Percentiles rank a stretch among this genome's conserved stretches.
Evolutionary conservation across 2,113 vertebrate genomes (phyloP).

Genomic region (Tachysurus vachellii): DNA sequence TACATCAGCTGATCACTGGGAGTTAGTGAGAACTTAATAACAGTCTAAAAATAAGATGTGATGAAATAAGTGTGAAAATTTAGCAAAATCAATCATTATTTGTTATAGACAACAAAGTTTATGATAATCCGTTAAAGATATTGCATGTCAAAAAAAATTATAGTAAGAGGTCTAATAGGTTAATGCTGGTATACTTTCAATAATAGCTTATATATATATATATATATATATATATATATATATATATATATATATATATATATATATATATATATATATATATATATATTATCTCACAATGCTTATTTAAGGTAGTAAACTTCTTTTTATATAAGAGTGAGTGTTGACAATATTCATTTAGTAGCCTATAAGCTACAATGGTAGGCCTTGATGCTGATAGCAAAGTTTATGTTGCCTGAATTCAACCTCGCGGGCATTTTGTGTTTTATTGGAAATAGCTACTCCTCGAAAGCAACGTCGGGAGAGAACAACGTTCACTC

Average conservation of each 20-base stretch:
- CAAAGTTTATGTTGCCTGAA: neutral
- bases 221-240: neutral
- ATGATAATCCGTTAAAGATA: neutral
- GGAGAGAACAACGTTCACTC: constrained; percentile 95
- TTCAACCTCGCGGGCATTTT: neutral
- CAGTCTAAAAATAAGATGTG: neutral
- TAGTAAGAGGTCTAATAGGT: neutral
- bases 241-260: too few species aligned
- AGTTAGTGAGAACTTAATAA: neutral
- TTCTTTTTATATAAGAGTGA: neutral
- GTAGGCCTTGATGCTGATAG: neutral
- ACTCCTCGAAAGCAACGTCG: constrained; percentile 93
- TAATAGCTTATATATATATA: neutral
- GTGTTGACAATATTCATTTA: neutral
- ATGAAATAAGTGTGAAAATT: neutral
- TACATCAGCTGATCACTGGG: neutral
- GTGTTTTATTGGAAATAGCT: constrained; percentile 66
- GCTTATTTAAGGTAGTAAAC: too few species aligned
- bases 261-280: too few species aligned
- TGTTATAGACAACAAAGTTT: neutral
- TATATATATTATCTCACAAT: too few species aligned
- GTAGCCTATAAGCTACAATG: neutral
- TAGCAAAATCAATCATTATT: neutral
- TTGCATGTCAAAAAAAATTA: neutral
- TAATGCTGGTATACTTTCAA: neutral